Evolutionary conservation across 1,140 invertebrate species (phyloP).

Genomic region (Procambarus clarkii): DNA sequence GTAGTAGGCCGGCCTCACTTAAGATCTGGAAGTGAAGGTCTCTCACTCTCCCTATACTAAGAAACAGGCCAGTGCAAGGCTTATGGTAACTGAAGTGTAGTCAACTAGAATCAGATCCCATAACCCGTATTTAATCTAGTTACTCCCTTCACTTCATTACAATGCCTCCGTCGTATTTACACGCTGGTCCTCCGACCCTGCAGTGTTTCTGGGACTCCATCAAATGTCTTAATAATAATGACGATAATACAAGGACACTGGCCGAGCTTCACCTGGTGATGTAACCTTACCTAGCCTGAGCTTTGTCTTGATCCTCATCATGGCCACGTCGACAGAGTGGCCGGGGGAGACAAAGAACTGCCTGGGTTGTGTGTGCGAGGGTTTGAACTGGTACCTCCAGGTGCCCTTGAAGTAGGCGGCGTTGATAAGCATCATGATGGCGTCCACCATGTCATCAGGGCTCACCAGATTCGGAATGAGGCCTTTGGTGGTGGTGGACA

Average conservation of each 20-base stretch:
- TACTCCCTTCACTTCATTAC: too few relatives aligned
- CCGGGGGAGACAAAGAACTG: neutral
- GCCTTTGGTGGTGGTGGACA: conserved; percentile 84
- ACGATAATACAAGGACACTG: neutral
- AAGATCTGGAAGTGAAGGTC: too few relatives aligned
- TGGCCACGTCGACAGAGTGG: conserved; percentile 76
- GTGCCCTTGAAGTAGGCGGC: conserved; percentile 94
- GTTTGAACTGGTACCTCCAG: conserved; percentile 87
- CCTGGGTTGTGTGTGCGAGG: conserved; percentile 75
- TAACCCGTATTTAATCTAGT: too few relatives aligned
- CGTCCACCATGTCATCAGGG: conserved; percentile 78
- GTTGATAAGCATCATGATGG: conserved; percentile 78
- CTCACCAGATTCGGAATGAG: conserved; percentile 87
- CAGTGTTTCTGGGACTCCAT: too few relatives aligned
- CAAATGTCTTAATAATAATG: too few relatives aligned
- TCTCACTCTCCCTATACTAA: too few relatives aligned
- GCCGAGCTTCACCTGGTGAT: neutral
- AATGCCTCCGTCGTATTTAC: too few relatives aligned
- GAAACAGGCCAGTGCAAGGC: too few relatives aligned
- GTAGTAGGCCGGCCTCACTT: too few relatives aligned
- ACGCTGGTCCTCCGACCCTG: too few relatives aligned
- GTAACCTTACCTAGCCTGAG: conserved; percentile 78
- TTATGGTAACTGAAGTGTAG: too few relatives aligned
- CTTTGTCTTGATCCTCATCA: conserved; percentile 89
- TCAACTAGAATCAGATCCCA: too few relatives aligned